Evolutionary conservation across 1,140 invertebrate genomes (phyloP), one percentile per base, ranked within the genome.

Genomic region (Lutraria rhynchaena): DNA sequence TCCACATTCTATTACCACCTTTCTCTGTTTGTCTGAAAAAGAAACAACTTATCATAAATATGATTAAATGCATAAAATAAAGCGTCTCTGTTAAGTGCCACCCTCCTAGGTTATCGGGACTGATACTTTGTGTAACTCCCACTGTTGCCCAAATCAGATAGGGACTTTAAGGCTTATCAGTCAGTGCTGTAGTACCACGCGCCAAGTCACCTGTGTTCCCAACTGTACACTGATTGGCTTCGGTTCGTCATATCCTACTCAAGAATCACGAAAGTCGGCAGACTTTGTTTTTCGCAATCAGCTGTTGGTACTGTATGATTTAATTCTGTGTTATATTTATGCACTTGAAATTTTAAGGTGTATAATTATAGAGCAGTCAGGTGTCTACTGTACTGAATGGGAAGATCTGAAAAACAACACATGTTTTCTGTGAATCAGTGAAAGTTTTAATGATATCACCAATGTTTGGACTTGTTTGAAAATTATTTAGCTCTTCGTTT

Each of bases 71-170:
- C 46, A 77, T 67, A 55, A 65, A 77, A 67, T 67, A 44, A 15
- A 41, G 27, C 7, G 67, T 55, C 37, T 76, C 61, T 77, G 75
- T 61, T 67, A 63, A 77, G 44, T 77, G 75, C 75, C 75, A 77
- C 44, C 33, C n/a, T 77, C n/a, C 22, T n/a, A 55, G 73, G 73
- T 77, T 77, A 77, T 77, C 75, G n/a, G 33, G n/a, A 22, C 49
- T 77, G 75, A 77, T 74, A 57, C 60, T 74, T 74, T 74, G 60
- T 74, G 49, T 57, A 74, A 74, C 71, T 55, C 71, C 71, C 24
- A 57, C 49, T 58, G 71, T 60, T 58, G 44, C 22, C 31, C 35
- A 29, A n/a, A 67, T 77, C 75, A 67, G 75, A 65, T 77, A 67
- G 7, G 15, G 60, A 19, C 46, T 33, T 22, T 17, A 19, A 27